Percentiles rank a stretch among this genome's conserved stretches.
phyloP scores from a whole-genome alignment of 2,888 invertebrate species.

The Bombylius major region DNA sequence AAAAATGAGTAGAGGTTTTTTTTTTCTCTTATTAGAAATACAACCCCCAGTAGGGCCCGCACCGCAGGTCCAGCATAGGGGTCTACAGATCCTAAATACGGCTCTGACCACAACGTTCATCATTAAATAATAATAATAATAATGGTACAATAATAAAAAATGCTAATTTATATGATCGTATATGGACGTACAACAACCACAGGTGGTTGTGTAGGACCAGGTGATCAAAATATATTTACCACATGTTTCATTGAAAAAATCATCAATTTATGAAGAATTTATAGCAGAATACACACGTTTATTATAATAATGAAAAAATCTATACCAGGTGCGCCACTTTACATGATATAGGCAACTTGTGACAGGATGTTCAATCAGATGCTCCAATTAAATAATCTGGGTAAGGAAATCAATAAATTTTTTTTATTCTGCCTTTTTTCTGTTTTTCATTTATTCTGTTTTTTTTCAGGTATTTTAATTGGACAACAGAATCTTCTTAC shows the following conservation, averaged over 20 bases:
- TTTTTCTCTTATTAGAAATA: no score
- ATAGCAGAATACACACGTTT: conserved; percentile 51
- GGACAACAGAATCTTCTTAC: no score
- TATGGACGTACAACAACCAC: conserved; percentile 52
- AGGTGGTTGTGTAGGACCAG: conserved; percentile 43
- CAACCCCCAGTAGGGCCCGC: no score
- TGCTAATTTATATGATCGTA: conserved; percentile 33
- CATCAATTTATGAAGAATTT: conserved; percentile 35
- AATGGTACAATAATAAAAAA: background rate
- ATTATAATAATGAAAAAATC: conserved; percentile 43
- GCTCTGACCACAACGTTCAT: no score
- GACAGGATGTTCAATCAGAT: conserved; percentile 41
- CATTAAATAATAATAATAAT: background rate
- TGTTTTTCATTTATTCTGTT: background rate
- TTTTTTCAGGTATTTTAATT: no score
- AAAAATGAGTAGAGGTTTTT: no score
- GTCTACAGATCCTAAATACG: no score
- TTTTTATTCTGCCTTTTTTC: no score
- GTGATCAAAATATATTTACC: conserved; percentile 46
- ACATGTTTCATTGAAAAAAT: conserved; percentile 28
- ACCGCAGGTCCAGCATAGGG: no score
- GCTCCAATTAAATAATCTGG: conserved; percentile 38
- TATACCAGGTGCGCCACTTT: conserved; percentile 44
- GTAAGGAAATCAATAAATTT: conserved; percentile 22
- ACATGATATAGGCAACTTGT: conserved; percentile 28